Base-by-base conservation (phyloP, 1,140 invertebrate species). In the Ceratosolen fusciceps region DNA sequence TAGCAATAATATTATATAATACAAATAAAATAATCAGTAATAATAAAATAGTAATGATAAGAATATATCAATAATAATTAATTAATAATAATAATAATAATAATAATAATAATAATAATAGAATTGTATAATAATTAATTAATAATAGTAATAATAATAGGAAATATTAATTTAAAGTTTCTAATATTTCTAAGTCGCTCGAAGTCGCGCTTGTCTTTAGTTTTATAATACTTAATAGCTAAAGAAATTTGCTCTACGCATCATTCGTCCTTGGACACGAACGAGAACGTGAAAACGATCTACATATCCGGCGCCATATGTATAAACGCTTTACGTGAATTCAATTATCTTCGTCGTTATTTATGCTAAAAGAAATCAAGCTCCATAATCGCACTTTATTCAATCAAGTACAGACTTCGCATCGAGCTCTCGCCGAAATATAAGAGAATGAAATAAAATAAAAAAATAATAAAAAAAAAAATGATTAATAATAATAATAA, bases 1-100 rank as follows among this genome's bases (percentile, higher is more conserved):
- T 83, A 83, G 72, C 24, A 80, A 83, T 84, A 80, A 81, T 83
- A 82, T 83, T 78, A 82, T 83, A 82, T 37, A 37, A 82, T 65
- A 65, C 60, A 83, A 82, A 82, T 83, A 84, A 84, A 84, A 84
- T 82, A 82, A 79, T 81, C 82, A 83, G 83, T 87, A 85, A 84
- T 87, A 79, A 85, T 84, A 82, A 83, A 81, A 82, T 81, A 58
- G 65, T 72, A 79, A 75, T 67, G 60, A 68, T 74, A 77, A 77
- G 58, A 70, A 70, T 80, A 78, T n/a, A 83, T 76, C 68, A 74
- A n/a, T n/a, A n/a, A n/a, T 83, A 83, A 85, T 81, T 82, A 21
- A 43, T 29, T 81, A 84, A 83, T 85, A 74, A 82, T 81, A 82
- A 67, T 83, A 77, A 79, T 75, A 73, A 77, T 84, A 74, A 81